A percentile compares a stretch with the other conserved stretches of the same genome.
phyloP scores from a whole-genome alignment of 2,113 vertebrate genomes.

The Mystacornis crossleyi region DNA sequence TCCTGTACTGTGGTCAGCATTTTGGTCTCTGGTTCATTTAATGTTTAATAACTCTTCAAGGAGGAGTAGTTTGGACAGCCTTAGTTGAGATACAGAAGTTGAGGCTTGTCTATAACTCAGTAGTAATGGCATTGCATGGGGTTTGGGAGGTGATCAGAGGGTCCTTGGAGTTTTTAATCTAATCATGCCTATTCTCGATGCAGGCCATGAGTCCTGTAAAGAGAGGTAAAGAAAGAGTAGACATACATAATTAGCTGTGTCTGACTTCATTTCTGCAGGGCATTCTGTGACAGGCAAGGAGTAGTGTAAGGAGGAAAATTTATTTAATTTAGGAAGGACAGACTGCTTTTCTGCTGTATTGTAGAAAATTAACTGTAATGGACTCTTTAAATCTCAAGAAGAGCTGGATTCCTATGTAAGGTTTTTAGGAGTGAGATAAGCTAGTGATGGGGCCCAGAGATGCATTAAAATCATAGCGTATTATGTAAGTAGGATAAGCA shows the following conservation, averaged over 20 bases:
- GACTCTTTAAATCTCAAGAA: not conserved
- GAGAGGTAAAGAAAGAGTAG: not conserved
- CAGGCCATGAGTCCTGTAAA: not conserved
- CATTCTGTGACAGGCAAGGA: not conserved
- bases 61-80: not conserved
- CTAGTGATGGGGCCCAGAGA: not conserved
- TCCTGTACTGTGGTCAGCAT: not conserved
- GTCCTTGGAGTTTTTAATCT: not conserved
- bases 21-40: not conserved
- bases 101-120: not conserved
- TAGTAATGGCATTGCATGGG: not conserved
- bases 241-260: not conserved
- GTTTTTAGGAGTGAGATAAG: not conserved
- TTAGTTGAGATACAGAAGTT: not conserved
- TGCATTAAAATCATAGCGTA: accelerated
- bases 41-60: not conserved
- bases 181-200: not conserved
- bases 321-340: not conserved
- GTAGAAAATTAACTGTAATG: not conserved
- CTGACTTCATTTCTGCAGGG: not conserved
- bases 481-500: not conserved
- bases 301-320: not conserved
- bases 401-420: not conserved
- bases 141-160: not conserved
- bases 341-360: not conserved